Conservation (phyloP, 2,113 vertebrate genomes). For the Leptodactylus fuscus region DNA sequence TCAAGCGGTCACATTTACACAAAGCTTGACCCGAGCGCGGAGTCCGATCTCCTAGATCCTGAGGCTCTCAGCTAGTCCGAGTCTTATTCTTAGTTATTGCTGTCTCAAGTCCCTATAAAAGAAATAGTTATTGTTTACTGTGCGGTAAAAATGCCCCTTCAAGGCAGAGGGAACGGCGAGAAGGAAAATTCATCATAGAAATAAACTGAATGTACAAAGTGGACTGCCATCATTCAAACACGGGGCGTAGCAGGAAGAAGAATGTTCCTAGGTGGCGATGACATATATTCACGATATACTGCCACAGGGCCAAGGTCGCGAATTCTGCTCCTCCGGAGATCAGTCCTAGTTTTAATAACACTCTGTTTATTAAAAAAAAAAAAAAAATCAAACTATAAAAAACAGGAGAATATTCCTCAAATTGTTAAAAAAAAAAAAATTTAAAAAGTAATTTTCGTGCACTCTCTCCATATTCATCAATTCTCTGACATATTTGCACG, state of each 20-base stretch:
- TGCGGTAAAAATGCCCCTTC: conserved; percentile 14
- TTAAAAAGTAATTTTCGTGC: too few relatives aligned
- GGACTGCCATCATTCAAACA: background rate
- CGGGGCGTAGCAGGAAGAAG: background rate
- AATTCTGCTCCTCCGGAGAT: background rate
- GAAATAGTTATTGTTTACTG: conserved; percentile 24
- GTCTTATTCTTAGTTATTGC: background rate
- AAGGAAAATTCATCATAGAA: conserved; percentile 9
- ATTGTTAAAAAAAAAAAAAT: too few relatives aligned
- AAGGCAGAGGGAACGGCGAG: background rate
- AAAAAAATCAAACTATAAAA: background rate
- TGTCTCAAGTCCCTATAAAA: background rate
- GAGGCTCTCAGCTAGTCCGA: background rate
- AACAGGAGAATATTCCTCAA: too few relatives aligned
- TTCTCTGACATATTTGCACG: too few relatives aligned
- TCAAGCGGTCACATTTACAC: conserved; percentile 54
- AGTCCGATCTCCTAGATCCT: conserved; percentile 41
- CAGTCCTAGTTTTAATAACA: too few relatives aligned
- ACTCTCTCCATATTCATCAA: too few relatives aligned
- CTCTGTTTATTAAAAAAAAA: background rate
- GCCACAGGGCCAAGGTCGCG: background rate
- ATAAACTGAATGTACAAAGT: background rate
- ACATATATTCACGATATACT: background rate
- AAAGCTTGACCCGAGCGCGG: conserved; percentile 28
- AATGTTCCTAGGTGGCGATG: conserved; percentile 11